Conservation (phyloP, 2,797 vertebrate species). For the Sibirionetta formosa region DNA sequence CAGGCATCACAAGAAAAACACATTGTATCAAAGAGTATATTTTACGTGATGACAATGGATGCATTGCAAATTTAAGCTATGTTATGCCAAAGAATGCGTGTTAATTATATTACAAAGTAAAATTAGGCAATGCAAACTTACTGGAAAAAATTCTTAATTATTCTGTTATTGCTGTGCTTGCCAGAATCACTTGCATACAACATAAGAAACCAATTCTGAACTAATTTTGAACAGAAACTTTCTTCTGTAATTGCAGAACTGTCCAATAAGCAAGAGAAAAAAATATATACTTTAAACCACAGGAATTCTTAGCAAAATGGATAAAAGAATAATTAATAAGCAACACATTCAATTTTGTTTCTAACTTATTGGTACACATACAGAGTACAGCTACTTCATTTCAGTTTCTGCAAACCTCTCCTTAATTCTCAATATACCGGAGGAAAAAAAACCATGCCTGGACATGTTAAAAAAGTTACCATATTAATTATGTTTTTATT, state of each 20-base stretch:
- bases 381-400: slow-evolving; percentile 35
- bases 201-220: slow-evolving; percentile 71
- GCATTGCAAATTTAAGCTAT: slow-evolving; percentile 31
- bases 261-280: slow-evolving; percentile 4
- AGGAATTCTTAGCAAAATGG: slow-evolving; percentile 42
- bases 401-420: not conserved
- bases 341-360: slow-evolving; percentile 18
- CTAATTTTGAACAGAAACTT: slow-evolving; percentile 64
- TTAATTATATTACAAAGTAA: slow-evolving; percentile 58
- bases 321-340: slow-evolving; percentile 56
- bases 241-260: slow-evolving; percentile 41
- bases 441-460: not conserved
- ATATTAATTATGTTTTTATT: not conserved
- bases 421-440: not conserved
- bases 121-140: slow-evolving; percentile 48
- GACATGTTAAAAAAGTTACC: not conserved
- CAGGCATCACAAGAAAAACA: not conserved
- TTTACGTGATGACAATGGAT: slow-evolving; percentile 22
- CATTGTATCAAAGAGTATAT: not conserved
- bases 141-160: slow-evolving; percentile 39
- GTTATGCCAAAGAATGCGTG: not conserved
- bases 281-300: slow-evolving; percentile 19
- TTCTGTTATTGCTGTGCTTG: slow-evolving; percentile 61
- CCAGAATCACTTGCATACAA: slow-evolving; percentile 49
- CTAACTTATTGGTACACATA: not conserved